Evolutionary conservation across 2,113 vertebrate genomes (phyloP).

Genomic region (Eulemur rufifrons): DNA sequence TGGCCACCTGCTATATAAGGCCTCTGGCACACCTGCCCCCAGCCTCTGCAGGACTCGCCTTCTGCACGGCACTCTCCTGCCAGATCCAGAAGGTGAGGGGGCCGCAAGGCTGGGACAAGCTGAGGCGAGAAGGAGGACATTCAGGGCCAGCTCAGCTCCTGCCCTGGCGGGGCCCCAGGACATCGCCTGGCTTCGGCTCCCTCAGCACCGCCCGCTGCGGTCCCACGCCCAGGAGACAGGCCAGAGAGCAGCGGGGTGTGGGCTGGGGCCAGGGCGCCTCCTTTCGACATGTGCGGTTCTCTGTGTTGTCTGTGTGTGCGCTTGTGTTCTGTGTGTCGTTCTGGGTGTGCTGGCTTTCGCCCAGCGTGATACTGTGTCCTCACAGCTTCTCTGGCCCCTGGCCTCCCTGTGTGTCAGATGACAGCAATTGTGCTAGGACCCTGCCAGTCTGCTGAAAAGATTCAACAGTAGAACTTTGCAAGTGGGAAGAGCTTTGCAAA

Average conservation of each 20-base stretch:
- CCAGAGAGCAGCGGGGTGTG: rapidly evolving
- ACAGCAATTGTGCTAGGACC: background rate
- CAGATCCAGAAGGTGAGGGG: slow-evolving; percentile 24
- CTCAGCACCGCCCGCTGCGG: too few relatives aligned
- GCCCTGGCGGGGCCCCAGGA: background rate
- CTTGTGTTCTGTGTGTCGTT: background rate
- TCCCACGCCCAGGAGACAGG: background rate
- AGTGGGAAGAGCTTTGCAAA: background rate
- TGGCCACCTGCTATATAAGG: slow-evolving; percentile 28
- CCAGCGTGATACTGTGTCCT: background rate
- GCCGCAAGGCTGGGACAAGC: background rate
- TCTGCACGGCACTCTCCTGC: background rate
- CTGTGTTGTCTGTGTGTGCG: background rate
- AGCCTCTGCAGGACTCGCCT: background rate
- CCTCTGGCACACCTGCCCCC: background rate
- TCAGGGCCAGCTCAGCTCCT: background rate
- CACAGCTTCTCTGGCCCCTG: background rate
- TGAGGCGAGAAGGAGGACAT: background rate
- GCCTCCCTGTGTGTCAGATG: background rate
- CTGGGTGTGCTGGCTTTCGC: background rate
- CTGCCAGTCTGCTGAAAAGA: background rate
- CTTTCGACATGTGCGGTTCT: background rate
- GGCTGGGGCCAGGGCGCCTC: rapidly evolving
- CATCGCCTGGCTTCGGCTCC: rapidly evolving
- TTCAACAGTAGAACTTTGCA: background rate